A percentile compares a stretch with the other conserved stretches of the same genome.
Conservation (phyloP, 2,888 invertebrate genomes). For the Celastrina argiolus region DNA sequence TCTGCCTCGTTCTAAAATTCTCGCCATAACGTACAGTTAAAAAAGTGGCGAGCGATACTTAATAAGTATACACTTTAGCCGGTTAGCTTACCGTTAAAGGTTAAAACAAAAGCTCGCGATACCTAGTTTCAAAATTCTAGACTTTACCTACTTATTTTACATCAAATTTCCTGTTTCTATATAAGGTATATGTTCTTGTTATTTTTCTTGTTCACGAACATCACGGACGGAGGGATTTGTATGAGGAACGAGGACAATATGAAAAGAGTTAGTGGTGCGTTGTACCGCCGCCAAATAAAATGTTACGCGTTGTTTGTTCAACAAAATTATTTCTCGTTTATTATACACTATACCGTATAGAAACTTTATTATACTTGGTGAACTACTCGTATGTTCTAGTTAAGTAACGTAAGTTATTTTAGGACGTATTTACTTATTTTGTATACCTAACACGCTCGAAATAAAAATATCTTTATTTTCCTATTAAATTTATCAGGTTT, state of each 20-base stretch:
- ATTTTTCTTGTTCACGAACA: neutral
- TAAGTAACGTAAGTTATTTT: neutral
- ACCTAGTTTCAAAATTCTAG: no score
- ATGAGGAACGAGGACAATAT: neutral
- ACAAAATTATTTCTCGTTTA: neutral
- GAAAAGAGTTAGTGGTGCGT: conserved; percentile 1
- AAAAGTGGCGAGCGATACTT: no score
- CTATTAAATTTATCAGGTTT: neutral
- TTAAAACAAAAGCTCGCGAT: neutral
- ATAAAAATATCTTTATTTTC: neutral
- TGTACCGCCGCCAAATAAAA: neutral
- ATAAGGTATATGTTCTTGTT: neutral
- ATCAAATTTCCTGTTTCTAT: neutral
- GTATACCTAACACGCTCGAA: neutral
- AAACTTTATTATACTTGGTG: neutral
- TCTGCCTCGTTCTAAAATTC: no score
- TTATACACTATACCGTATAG: neutral
- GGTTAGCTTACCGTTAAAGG: no score
- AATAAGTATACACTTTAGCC: no score
- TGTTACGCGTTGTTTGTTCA: neutral
- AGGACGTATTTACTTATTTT: no score
- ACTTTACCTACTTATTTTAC: neutral
- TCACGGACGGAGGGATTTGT: neutral
- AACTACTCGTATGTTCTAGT: neutral
- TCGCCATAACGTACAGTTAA: no score